phyloP scores from a whole-genome alignment of 30 jellyfish, hydroid and myxozoan genomes.

The Hydractinia symbiolongicarpus region DNA sequence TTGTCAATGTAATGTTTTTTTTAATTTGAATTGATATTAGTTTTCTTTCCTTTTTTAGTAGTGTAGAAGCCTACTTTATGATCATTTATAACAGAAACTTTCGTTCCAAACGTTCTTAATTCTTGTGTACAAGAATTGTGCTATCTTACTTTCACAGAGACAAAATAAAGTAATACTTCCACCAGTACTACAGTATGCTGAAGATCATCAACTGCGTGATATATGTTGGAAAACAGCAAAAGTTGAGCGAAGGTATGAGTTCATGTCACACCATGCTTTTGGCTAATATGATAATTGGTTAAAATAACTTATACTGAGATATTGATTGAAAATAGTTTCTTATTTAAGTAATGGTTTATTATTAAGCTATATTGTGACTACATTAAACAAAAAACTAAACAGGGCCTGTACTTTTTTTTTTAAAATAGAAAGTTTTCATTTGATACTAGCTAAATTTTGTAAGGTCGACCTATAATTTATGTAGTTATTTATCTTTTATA shows the following conservation, averaged over 20 bases:
- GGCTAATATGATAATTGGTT: no score
- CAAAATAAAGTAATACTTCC: neutral
- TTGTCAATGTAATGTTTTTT: neutral
- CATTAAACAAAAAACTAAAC: no score
- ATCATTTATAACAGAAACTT: neutral
- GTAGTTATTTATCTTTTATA: no score
- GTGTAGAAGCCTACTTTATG: neutral
- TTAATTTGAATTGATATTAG: neutral
- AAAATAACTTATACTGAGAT: neutral
- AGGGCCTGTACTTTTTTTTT: no score
- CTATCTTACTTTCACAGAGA: no score
- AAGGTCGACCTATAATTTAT: no score
- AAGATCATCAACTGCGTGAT: neutral
- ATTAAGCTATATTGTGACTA: no score
- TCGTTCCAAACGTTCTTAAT: neutral
- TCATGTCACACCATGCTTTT: neutral
- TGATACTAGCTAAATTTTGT: no score
- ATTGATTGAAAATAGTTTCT: neutral
- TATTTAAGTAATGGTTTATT: neutral
- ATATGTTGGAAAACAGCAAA: neutral
- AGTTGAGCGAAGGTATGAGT: neutral
- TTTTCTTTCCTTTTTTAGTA: neutral
- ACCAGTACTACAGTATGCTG: conserved; percentile 12
- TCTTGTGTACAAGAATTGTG: neutral
- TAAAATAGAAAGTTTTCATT: no score